These are phyloP conservation scores for Rhyacophila brunnea DNA, from an alignment of 1,140 invertebrate species.

Conservation along the genomic window DNA sequence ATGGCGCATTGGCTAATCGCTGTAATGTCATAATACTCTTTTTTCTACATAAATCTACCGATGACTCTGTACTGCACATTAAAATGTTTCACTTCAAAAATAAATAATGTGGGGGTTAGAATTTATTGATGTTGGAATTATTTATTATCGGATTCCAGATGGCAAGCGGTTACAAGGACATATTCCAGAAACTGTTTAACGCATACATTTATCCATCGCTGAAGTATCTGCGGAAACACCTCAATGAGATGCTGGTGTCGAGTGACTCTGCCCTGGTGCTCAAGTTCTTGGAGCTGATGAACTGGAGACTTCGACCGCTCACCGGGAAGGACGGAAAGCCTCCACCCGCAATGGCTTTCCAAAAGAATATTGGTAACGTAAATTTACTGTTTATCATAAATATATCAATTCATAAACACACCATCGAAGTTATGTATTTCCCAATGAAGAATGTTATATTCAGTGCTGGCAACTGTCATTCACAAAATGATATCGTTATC, in stretches of 20 bases:
- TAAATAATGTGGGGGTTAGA: too few species aligned
- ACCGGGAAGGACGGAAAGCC: slow-evolving; percentile 57
- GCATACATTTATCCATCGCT: slow-evolving; percentile 60
- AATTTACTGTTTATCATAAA: too few species aligned
- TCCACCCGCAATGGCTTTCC: slow-evolving; percentile 48
- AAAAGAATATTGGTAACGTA: slow-evolving; percentile 54
- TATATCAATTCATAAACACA: too few species aligned
- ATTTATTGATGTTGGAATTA: background rate
- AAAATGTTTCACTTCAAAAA: too few species aligned
- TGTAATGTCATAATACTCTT: too few species aligned
- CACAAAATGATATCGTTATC: too few species aligned
- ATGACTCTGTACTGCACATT: too few species aligned
- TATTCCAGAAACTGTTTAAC: slow-evolving; percentile 51
- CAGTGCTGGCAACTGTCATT: too few species aligned
- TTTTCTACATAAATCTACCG: too few species aligned
- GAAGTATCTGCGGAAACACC: slow-evolving; percentile 46
- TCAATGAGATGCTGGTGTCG: slow-evolving; percentile 58
- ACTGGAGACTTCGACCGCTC: slow-evolving; percentile 56
- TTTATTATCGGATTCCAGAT: slow-evolving; percentile 18
- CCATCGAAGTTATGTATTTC: too few species aligned
- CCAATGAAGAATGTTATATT: too few species aligned
- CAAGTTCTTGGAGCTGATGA: slow-evolving; percentile 59
- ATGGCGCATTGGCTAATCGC: too few species aligned
- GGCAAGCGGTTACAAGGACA: slow-evolving; percentile 34
- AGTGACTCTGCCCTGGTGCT: slow-evolving; percentile 59